A percentile compares a stretch with the other conserved stretches of the same genome.
phyloP scores from a whole-genome alignment of 1,140 invertebrate genomes.

The Drosophila sp. region DNA sequence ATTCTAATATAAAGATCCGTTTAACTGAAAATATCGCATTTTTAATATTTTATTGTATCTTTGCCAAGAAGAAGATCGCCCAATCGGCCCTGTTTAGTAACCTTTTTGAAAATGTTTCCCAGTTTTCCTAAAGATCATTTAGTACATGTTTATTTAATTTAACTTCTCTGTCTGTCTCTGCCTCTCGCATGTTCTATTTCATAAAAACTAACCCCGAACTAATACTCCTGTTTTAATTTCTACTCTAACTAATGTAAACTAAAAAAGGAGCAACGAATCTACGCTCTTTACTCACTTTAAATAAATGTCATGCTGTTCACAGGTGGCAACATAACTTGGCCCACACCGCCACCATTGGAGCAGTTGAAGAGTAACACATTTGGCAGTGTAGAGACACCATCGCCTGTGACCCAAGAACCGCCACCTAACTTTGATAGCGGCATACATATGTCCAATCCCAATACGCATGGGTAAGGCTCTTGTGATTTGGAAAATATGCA shows the following conservation, averaged over 20 bases:
- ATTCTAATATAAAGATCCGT: too few species aligned
- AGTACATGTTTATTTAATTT: background rate
- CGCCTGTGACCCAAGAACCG: conserved; percentile 78
- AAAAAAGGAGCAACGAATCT: background rate
- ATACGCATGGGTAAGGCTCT: conserved; percentile 75
- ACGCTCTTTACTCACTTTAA: background rate
- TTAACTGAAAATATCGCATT: too few species aligned
- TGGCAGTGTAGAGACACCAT: conserved; percentile 80
- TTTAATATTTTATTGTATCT: too few species aligned
- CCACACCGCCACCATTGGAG: conserved; percentile 75
- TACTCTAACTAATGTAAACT: conserved; percentile 20
- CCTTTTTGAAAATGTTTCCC: background rate
- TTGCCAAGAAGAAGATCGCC: background rate
- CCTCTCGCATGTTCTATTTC: conserved; percentile 66
- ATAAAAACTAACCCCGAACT: conserved; percentile 56
- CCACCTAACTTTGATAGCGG: conserved; percentile 65
- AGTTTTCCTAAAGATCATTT: background rate
- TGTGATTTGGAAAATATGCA: background rate
- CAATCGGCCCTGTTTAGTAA: background rate
- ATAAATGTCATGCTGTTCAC: conserved; percentile 15
- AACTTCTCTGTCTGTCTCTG: conserved; percentile 2
- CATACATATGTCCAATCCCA: conserved; percentile 80
- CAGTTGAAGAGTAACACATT: conserved; percentile 79
- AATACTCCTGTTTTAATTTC: conserved; percentile 14
- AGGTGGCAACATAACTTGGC: conserved; percentile 81